Evolutionary conservation across 2,888 invertebrate genomes (phyloP).

Genomic region (Shargacucullia verbasci): DNA sequence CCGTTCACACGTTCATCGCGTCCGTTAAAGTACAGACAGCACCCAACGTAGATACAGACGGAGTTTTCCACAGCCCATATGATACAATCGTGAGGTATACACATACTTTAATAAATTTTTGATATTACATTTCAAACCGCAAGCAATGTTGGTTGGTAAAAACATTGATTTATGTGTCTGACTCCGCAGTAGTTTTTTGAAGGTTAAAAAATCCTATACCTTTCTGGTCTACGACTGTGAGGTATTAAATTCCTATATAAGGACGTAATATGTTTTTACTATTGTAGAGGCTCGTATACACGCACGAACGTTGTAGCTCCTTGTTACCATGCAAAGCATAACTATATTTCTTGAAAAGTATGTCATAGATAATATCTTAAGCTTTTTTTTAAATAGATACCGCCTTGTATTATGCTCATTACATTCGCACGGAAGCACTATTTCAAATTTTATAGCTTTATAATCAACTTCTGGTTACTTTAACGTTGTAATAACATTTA

Average conservation of each 20-base stretch:
- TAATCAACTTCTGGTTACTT: constrained; percentile 41
- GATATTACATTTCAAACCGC: constrained; percentile 61
- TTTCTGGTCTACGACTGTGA: constrained; percentile 42
- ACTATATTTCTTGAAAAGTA: constrained; percentile 7
- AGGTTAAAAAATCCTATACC: constrained; percentile 56
- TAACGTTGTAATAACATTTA: constrained; percentile 36
- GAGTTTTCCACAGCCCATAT: constrained; percentile 39
- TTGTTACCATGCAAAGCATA: constrained; percentile 38
- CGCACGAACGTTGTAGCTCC: constrained; percentile 47
- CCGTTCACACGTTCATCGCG: too few species aligned
- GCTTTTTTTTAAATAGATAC: constrained; percentile 15
- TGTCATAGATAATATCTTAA: constrained; percentile 27
- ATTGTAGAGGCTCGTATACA: constrained; percentile 39
- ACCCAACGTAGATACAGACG: constrained; percentile 5
- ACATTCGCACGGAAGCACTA: constrained; percentile 52
- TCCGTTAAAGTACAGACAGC: too few species aligned
- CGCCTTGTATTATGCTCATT: constrained; percentile 39
- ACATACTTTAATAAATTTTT: constrained; percentile 51
- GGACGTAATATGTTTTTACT: constrained; percentile 55
- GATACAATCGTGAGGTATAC: constrained; percentile 38
- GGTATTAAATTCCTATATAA: constrained; percentile 48
- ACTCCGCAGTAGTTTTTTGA: constrained; percentile 57
- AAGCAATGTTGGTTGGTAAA: constrained; percentile 58
- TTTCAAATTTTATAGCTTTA: constrained; percentile 44
- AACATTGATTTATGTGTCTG: constrained; percentile 66